Conservation (phyloP, 2,888 invertebrate genomes). For the Eulithis testata region DNA sequence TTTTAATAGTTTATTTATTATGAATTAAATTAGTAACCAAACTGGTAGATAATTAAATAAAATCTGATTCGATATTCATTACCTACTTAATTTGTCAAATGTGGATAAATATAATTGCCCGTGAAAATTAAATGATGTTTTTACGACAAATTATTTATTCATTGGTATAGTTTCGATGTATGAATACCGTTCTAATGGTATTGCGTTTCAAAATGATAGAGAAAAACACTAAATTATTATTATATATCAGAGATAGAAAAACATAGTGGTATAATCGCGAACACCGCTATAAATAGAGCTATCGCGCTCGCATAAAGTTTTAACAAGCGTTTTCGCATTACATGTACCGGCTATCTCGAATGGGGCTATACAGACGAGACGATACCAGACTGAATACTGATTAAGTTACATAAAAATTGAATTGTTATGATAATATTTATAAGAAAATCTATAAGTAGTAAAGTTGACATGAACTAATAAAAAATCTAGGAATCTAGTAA, state of each 20-base stretch:
- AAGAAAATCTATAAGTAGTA: background rate
- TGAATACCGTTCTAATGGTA: background rate
- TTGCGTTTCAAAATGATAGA: slow-evolving; percentile 1
- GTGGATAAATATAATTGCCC: background rate
- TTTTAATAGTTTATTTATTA: slow-evolving; percentile 19
- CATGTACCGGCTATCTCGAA: slow-evolving; percentile 31
- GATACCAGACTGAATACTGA: slow-evolving; percentile 1
- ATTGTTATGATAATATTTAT: background rate
- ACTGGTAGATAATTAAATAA: slow-evolving; percentile 4
- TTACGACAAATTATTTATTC: slow-evolving; percentile 4
- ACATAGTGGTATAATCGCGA: slow-evolving; percentile 33
- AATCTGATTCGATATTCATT: background rate
- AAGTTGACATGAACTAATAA: too few relatives aligned
- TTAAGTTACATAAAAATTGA: background rate
- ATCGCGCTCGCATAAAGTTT: slow-evolving; percentile 44
- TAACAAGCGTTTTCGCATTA: slow-evolving; percentile 43
- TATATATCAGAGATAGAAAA: slow-evolving; percentile 30
- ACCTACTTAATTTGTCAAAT: slow-evolving; percentile 1
- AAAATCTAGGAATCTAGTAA: too few relatives aligned
- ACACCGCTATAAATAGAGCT: slow-evolving; percentile 36
- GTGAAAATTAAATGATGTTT: slow-evolving; percentile 7
- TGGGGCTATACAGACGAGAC: slow-evolving; percentile 27
- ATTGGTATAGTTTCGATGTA: background rate
- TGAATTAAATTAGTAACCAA: slow-evolving; percentile 22
- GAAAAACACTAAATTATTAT: slow-evolving; percentile 16